A percentile compares a stretch with the other conserved stretches of the same genome.
These are phyloP conservation scores for Pipistrellus pipistrellus DNA, from an alignment of 2,797 vertebrate genomes.

Conservation along the genomic window DNA sequence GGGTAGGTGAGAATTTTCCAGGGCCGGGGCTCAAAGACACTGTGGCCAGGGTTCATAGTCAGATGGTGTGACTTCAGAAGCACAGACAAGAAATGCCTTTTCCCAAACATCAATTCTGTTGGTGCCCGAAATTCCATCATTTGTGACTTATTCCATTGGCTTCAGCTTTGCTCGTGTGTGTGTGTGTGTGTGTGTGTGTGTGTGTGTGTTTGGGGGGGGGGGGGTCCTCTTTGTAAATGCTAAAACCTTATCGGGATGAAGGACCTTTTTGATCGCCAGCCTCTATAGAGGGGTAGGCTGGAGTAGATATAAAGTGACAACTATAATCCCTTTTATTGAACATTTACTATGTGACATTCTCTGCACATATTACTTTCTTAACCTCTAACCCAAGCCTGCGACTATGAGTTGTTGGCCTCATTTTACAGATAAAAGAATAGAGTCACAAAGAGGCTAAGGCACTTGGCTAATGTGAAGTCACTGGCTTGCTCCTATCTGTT, in stretches of 20 bases:
- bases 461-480: not conserved
- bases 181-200: not conserved
- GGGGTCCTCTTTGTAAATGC: no score
- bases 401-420: not conserved
- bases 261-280: not conserved
- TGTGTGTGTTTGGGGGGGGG: not conserved
- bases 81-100: conserved; percentile 32
- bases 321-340: not conserved
- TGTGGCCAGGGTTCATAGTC: not conserved
- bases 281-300: not conserved
- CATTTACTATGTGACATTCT: not conserved
- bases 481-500: not conserved
- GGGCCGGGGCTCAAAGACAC: not conserved
- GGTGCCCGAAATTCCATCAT: not conserved
- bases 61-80: not conserved
- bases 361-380: not conserved
- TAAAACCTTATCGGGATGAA: no score
- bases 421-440: not conserved
- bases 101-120: not conserved
- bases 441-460: not conserved
- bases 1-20: not conserved
- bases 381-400: not conserved
- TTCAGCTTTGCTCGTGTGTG: not conserved
- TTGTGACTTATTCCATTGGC: not conserved
- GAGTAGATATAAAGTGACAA: not conserved